A percentile compares a stretch with the other conserved stretches of the same genome.
These are phyloP conservation scores for Mesorhabditis spiculigera DNA, from an alignment of 2,888 invertebrate species.

Conservation along the genomic window DNA sequence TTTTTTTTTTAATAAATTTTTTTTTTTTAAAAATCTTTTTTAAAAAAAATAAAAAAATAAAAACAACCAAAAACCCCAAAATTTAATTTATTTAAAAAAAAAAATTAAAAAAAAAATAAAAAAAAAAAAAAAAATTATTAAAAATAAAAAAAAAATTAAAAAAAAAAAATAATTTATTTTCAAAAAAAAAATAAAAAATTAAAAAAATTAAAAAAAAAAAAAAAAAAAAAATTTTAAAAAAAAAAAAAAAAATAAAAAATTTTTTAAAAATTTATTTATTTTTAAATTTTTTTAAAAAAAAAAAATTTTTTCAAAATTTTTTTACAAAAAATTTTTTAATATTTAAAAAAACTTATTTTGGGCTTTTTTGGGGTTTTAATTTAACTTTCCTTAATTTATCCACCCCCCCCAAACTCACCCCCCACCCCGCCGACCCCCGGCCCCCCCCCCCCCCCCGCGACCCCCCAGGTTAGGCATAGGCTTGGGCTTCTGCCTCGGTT, in stretches of 20 bases:
- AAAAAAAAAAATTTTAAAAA: background rate
- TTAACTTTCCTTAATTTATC: constrained; percentile 4
- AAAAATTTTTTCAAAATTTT: constrained; percentile 8
- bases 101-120: no score
- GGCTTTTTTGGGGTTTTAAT: constrained; percentile 4
- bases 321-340: background rate
- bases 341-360: background rate
- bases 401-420: constrained; percentile 3
- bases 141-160: background rate
- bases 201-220: background rate
- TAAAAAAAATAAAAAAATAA: no score
- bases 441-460: constrained; percentile 1
- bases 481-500: no score
- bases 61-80: no score
- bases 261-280: no score
- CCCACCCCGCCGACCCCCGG: background rate
- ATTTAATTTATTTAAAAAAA: no score
- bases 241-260: no score
- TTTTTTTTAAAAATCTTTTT: no score
- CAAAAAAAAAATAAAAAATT: background rate
- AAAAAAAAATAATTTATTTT: background rate
- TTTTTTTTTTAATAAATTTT: no score
- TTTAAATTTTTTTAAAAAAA: no score
- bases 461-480: background rate
- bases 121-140: no score